A percentile compares a stretch with the other conserved stretches of the same genome.
Evolutionary conservation across 2,888 invertebrate genomes (phyloP).

Genomic region (Troides aeacus): DNA sequence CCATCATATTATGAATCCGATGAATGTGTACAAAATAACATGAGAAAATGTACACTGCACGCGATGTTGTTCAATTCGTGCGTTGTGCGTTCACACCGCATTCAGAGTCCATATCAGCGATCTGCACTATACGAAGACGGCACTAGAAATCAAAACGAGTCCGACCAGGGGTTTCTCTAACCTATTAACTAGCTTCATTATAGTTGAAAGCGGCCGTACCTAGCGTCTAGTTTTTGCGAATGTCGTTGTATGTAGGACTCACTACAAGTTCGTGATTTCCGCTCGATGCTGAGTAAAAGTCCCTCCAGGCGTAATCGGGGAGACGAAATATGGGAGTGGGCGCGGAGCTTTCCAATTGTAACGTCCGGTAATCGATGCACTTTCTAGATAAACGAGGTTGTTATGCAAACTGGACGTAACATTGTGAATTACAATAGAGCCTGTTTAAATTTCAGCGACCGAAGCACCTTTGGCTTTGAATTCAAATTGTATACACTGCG

Average conservation of each 20-base stretch:
- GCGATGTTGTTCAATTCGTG: not conserved
- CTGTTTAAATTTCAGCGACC: conserved; percentile 45
- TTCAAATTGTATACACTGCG: conserved; percentile 54
- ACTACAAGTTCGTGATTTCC: conserved; percentile 65
- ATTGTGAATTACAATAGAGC: conserved; percentile 66
- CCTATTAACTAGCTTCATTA: conserved; percentile 70
- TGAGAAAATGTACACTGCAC: conserved; percentile 9
- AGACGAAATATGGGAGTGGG: conserved; percentile 71
- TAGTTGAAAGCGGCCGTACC: conserved; percentile 69
- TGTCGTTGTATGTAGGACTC: conserved; percentile 61
- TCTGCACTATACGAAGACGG: conserved; percentile 60
- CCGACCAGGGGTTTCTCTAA: conserved; percentile 61
- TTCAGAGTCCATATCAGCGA: conserved; percentile 48
- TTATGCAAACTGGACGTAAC: conserved; percentile 75
- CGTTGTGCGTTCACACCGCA: not conserved
- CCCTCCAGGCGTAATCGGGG: conserved; percentile 66
- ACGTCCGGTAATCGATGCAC: conserved; percentile 64
- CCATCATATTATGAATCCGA: conserved; percentile 1
- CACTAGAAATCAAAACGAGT: conserved; percentile 53
- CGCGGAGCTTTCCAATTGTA: conserved; percentile 69
- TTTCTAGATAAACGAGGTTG: conserved; percentile 72
- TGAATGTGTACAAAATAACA: conserved; percentile 1
- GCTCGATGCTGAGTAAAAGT: conserved; percentile 63
- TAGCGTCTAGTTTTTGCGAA: conserved; percentile 70
- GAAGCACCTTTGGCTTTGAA: conserved; percentile 44